These are phyloP conservation scores for Thymelicus acteon DNA, from an alignment of 2,888 invertebrate species.

Conservation along the genomic window DNA sequence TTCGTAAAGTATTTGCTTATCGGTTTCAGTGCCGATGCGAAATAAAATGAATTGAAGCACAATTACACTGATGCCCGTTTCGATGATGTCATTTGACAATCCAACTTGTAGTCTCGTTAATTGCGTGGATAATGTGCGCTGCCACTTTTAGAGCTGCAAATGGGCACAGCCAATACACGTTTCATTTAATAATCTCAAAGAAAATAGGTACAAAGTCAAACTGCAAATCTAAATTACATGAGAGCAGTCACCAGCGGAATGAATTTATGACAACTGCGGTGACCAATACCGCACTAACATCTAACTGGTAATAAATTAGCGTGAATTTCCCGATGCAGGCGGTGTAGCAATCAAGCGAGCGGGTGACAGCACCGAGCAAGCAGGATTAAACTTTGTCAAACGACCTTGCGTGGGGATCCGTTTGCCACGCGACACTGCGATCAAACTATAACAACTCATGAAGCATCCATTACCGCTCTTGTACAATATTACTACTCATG, in stretches of 20 bases:
- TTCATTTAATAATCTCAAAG: not conserved
- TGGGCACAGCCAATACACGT: not conserved
- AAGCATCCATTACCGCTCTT: constrained; percentile 28
- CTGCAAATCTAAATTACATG: constrained; percentile 38
- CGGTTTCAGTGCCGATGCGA: not conserved
- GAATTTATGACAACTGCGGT: constrained; percentile 56
- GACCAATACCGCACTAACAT: constrained; percentile 53
- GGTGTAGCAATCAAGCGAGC: constrained; percentile 46
- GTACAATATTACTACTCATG: constrained; percentile 52
- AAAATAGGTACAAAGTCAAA: constrained; percentile 38
- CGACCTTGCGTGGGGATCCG: constrained; percentile 78
- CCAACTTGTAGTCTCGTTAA: not conserved
- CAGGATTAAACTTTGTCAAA: constrained; percentile 81
- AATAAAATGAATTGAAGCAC: constrained; percentile 5
- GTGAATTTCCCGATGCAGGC: constrained; percentile 63
- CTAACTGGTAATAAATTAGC: constrained; percentile 61
- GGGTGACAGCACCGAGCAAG: constrained; percentile 64
- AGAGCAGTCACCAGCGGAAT: constrained; percentile 47
- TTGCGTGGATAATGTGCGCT: not conserved
- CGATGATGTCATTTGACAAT: constrained; percentile 10
- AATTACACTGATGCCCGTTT: constrained; percentile 2
- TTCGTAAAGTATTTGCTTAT: not conserved
- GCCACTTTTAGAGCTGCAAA: not conserved
- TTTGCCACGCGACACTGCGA: constrained; percentile 70
- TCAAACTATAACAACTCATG: constrained; percentile 56